These are phyloP conservation scores for Amniataba percoides DNA, from an alignment of 2,797 vertebrate genomes.

Conservation along the genomic window DNA sequence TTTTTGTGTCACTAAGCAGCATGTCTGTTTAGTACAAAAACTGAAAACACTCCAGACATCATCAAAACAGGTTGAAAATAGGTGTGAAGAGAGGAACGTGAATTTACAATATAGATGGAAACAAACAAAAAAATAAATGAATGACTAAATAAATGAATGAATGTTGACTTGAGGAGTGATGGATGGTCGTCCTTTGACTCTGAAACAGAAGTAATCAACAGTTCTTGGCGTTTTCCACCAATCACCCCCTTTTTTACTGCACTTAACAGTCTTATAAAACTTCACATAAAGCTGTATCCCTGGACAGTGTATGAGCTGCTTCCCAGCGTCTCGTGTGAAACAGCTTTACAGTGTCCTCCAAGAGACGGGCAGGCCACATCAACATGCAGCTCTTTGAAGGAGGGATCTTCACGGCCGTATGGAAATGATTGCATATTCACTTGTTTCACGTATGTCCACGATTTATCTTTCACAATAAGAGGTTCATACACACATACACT, in stretches of 20 bases:
- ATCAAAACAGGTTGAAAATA: neutral
- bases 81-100: neutral
- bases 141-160: neutral
- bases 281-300: conserved; percentile 22
- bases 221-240: conserved; percentile 24
- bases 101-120: conserved; percentile 1
- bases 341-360: conserved; percentile 10
- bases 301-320: conserved; percentile 5
- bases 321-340: conserved; percentile 11
- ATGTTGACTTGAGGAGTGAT: neutral
- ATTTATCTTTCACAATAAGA: neutral
- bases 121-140: neutral
- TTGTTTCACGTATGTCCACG: neutral
- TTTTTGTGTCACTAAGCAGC: neutral
- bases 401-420: neutral
- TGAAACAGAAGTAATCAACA: conserved; percentile 31
- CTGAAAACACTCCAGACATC: neutral
- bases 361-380: conserved; percentile 16
- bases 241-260: conserved; percentile 24
- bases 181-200: conserved; percentile 25
- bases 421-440: neutral
- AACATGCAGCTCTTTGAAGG: neutral
- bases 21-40: neutral
- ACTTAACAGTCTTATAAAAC: conserved; percentile 32
- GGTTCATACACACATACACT: no score